These are phyloP conservation scores for Cyrtonyx montezumae DNA, from an alignment of 2,113 vertebrate genomes.

Conservation along the genomic window DNA sequence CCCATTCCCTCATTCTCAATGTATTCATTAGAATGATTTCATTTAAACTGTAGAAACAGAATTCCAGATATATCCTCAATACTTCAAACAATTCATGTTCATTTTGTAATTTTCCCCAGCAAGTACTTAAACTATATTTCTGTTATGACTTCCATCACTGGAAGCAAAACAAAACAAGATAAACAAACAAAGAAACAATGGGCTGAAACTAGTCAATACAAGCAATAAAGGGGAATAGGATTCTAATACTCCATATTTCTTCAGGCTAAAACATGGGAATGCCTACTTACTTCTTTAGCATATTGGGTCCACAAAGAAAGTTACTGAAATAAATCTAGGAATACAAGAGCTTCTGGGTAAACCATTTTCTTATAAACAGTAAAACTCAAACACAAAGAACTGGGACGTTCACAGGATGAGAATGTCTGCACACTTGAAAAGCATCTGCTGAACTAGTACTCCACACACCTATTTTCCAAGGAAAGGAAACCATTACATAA, in stretches of 20 bases:
- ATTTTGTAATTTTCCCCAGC: not conserved
- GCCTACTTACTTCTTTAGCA: not conserved
- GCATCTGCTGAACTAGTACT: not conserved
- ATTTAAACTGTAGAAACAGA: not conserved
- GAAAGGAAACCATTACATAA: not conserved
- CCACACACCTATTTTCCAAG: not conserved
- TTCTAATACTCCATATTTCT: not conserved
- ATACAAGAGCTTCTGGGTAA: not conserved
- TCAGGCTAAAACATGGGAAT: not conserved
- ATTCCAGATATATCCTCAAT: not conserved
- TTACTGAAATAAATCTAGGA: not conserved
- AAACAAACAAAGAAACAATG: not conserved
- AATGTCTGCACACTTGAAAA: not conserved
- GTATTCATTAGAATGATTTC: not conserved
- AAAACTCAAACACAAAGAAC: not conserved
- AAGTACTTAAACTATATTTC: not conserved
- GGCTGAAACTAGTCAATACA: not conserved
- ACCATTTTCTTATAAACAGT: not conserved
- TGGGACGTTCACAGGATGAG: not conserved
- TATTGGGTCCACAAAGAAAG: not conserved
- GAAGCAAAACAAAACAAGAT: not conserved
- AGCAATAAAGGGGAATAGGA: not conserved
- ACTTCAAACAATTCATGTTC: not conserved
- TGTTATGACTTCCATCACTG: not conserved
- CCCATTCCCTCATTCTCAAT: rapidly evolving